Evolutionary conservation across 1,140 invertebrate species (phyloP), one percentile per base, ranked within the genome.

Genomic region (Vollenhovia emeryi): DNA sequence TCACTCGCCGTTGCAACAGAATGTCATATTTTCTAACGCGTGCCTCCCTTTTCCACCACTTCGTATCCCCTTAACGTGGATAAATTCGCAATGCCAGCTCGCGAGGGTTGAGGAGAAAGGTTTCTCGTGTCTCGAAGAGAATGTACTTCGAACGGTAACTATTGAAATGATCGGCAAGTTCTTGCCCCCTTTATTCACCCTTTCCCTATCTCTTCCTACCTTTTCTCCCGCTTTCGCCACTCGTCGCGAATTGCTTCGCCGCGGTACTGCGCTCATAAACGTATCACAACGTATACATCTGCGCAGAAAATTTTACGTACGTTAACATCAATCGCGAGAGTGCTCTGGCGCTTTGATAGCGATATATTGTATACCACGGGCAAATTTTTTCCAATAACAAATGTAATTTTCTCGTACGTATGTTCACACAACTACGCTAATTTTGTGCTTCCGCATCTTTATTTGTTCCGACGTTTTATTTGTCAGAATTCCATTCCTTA

Each of bases 81-180:
- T 82, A 82, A 82, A 82, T 82, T 82, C 40, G 66, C 66, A 68
- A 82, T 33, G 36, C 50, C n/a, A n/a, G 50, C n/a, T 73, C 18
- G 66, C 52, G 66, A 82, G 78, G 66, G 78, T 73, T 73, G 66
- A 57, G 66, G 24, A 71, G 66, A 82, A 82, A 82, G 78, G 78
- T 82, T 82, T 82, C 50, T 59, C 78, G 78, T 82, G 78, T 82
- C 78, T 82, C 66, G 52, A 73, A 40, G 66, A 82, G 78, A 71
- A 73, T 82, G 40, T 82, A 82, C 62, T 79, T 82, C 79, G 75
- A 66, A 60, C 59, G 43, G 57, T 75, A 84, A 82, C 78, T 82
- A 82, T 82, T 82, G 78, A 82, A 73, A 82, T 82, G 78, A 82
- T 82, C 78, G 78, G 50, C 66, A 73, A 82, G 66, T 71, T 30